Percentiles rank a stretch among this genome's conserved stretches.
Evolutionary conservation across 1,140 invertebrate species (phyloP).

Genomic region (Orchesella cincta): DNA sequence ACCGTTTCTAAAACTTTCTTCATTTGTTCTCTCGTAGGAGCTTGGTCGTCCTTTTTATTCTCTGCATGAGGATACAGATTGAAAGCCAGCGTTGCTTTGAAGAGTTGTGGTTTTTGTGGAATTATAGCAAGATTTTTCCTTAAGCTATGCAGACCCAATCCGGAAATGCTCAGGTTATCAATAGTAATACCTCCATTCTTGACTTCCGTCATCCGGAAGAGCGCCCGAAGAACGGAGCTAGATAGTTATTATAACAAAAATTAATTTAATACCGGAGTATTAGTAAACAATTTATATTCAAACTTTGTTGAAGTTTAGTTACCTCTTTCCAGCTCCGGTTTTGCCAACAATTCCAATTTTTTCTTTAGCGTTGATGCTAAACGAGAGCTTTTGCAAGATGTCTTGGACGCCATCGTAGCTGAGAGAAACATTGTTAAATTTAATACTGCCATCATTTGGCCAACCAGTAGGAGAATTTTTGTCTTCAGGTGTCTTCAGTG

Average conservation of each 20-base stretch:
- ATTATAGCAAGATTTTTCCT: constrained; percentile 71
- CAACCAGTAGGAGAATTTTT: constrained; percentile 66
- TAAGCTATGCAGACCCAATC: constrained; percentile 64
- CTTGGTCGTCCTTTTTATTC: constrained; percentile 69
- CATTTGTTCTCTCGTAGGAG: constrained; percentile 62
- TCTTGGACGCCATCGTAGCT: constrained; percentile 61
- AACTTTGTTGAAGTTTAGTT: too few relatives aligned
- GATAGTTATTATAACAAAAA: too few relatives aligned
- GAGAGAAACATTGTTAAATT: constrained; percentile 66
- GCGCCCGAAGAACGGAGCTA: constrained; percentile 71
- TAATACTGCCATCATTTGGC: constrained; percentile 69
- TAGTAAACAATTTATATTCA: too few relatives aligned
- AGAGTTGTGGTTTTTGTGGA: constrained; percentile 74
- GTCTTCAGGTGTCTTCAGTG: constrained; percentile 36
- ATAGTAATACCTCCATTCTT: constrained; percentile 62
- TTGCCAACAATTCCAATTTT: constrained; percentile 70
- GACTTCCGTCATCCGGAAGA: constrained; percentile 71
- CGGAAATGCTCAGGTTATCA: constrained; percentile 59
- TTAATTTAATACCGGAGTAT: too few relatives aligned
- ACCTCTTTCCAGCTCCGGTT: constrained; percentile 80
- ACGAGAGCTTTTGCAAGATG: constrained; percentile 62
- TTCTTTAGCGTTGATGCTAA: constrained; percentile 61
- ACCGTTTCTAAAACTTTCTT: constrained; percentile 60
- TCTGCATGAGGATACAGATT: constrained; percentile 84
- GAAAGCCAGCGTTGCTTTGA: constrained; percentile 76